phyloP scores from a whole-genome alignment of 2,113 vertebrate genomes.

The Fulica atra region DNA sequence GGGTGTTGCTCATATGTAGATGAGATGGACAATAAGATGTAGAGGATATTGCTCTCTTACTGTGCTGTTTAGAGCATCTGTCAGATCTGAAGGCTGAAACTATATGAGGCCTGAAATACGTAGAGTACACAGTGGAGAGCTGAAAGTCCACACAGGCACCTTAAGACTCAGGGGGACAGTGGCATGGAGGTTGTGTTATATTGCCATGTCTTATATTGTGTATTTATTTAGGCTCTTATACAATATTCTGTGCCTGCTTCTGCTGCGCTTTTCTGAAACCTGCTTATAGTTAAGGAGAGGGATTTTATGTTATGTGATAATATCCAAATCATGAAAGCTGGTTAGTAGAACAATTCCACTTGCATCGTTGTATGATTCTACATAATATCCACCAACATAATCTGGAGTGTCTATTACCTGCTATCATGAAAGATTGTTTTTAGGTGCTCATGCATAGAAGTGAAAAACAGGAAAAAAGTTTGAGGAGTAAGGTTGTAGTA shows the following conservation, averaged over 20 bases:
- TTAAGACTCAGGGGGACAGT: neutral
- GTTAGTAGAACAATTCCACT: neutral
- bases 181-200: neutral
- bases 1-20: neutral
- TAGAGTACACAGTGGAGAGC: neutral
- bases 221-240: fast-evolving
- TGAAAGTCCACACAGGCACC: neutral
- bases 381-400: neutral
- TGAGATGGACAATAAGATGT: neutral
- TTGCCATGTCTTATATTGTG: neutral
- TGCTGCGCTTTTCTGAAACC: neutral
- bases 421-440: neutral
- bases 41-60: neutral
- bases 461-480: neutral
- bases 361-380: neutral
- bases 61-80: neutral
- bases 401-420: neutral
- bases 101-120: neutral
- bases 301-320: neutral
- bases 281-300: neutral
- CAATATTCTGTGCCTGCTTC: neutral
- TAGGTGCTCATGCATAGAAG: neutral
- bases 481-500: neutral
- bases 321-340: neutral
- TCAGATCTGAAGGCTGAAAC: neutral